phyloP scores from a whole-genome alignment of 2,797 vertebrate genomes.

The Discoglossus pictus region DNA sequence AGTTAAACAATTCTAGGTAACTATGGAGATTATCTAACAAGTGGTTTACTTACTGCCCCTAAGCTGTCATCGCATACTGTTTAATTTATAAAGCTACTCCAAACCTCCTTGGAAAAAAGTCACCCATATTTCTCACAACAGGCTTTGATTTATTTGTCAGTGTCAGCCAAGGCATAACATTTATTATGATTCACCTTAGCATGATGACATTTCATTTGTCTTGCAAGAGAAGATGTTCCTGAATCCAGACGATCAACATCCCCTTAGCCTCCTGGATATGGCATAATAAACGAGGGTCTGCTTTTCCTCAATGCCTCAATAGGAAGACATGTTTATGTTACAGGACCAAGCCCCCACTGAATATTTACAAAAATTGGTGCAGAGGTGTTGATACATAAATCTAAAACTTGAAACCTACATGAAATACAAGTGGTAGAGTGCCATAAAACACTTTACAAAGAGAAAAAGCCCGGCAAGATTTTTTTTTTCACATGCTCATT shows the following conservation, averaged over 20 bases:
- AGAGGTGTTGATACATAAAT: slow-evolving; percentile 77
- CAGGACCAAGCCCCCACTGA: slow-evolving; percentile 70
- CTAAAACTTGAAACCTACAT: slow-evolving; percentile 70
- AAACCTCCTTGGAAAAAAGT: slow-evolving; percentile 69
- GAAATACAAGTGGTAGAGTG: slow-evolving; percentile 66
- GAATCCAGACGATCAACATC: slow-evolving; percentile 74
- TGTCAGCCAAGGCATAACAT: slow-evolving; percentile 84
- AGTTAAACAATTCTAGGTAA: slow-evolving; percentile 83
- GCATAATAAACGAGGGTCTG: slow-evolving; percentile 76
- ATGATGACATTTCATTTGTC: slow-evolving; percentile 85
- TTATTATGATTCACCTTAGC: slow-evolving; percentile 89
- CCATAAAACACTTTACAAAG: slow-evolving; percentile 64
- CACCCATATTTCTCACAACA: slow-evolving; percentile 78
- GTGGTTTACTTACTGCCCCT: slow-evolving; percentile 74
- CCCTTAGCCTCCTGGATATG: slow-evolving; percentile 71
- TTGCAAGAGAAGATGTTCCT: slow-evolving; percentile 77
- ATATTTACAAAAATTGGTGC: slow-evolving; percentile 80
- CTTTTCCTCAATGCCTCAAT: slow-evolving; percentile 74
- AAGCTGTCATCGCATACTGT: slow-evolving; percentile 80
- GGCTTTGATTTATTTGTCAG: slow-evolving; percentile 78
- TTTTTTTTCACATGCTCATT: slow-evolving; percentile 33
- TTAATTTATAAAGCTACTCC: slow-evolving; percentile 88
- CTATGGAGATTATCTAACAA: slow-evolving; percentile 90
- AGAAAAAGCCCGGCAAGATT: slow-evolving; percentile 62
- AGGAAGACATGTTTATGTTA: slow-evolving; percentile 75